Evolutionary conservation across 2,113 vertebrate species (phyloP).

Genomic region (Thamnophis sirtalis): DNA sequence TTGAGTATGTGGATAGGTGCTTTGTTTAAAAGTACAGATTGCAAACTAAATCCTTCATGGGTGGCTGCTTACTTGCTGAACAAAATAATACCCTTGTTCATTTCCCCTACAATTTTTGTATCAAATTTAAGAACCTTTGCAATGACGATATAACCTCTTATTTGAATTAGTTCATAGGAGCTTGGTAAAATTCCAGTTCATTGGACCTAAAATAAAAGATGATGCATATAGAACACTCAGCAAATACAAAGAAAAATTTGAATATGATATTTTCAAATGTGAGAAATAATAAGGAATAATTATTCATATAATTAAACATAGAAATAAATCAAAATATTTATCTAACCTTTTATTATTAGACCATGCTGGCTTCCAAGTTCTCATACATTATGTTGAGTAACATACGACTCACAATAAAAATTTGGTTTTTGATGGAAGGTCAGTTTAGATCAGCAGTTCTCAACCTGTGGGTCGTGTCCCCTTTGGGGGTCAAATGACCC

Average conservation of each 20-base stretch:
- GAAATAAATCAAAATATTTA: background rate
- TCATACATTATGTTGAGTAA: background rate
- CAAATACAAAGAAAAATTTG: background rate
- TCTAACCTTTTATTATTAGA: background rate
- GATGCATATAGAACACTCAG: background rate
- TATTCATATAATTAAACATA: background rate
- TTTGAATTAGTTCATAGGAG: background rate
- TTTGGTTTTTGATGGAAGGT: background rate
- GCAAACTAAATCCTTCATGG: background rate
- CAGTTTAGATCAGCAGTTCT: background rate
- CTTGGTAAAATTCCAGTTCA: background rate
- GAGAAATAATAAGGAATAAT: too few species aligned
- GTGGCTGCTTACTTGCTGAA: background rate
- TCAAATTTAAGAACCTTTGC: background rate
- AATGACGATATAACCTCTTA: background rate
- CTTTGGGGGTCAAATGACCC: too few species aligned
- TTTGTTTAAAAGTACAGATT: background rate
- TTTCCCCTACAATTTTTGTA: background rate
- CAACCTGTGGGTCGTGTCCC: too few species aligned
- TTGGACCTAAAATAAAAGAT: background rate
- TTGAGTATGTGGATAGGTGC: background rate
- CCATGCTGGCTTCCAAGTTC: background rate
- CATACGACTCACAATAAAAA: background rate
- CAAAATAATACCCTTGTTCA: background rate
- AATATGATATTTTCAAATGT: too few species aligned